Conservation (phyloP, 2,797 vertebrate species). For the Nyctalus aviator region DNA sequence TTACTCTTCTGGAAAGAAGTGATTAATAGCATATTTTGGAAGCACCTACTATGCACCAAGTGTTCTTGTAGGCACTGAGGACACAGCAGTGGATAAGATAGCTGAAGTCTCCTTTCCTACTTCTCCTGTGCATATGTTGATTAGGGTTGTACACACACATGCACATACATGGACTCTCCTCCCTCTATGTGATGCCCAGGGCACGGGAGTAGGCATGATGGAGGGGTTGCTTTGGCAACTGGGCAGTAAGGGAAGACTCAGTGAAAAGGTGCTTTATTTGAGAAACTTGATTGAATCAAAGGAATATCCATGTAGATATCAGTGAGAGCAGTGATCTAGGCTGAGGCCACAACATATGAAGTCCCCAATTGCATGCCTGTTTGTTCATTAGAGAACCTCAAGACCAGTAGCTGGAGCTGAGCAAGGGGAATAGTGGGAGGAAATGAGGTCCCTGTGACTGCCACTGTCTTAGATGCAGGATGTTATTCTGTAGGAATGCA, state of each 20-base stretch:
- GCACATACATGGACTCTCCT: accelerated
- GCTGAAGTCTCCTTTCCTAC: background rate
- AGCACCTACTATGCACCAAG: background rate
- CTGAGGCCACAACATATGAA: background rate
- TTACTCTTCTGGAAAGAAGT: background rate
- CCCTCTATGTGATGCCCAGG: background rate
- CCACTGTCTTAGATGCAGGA: background rate
- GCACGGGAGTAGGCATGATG: accelerated
- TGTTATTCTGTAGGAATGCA: background rate
- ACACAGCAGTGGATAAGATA: background rate
- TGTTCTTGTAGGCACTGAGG: background rate
- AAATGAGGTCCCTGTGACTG: background rate
- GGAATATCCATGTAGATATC: background rate
- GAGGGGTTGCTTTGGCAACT: background rate
- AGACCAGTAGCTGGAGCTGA: background rate
- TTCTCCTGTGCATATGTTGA: background rate
- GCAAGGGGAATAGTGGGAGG: background rate
- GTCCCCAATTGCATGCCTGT: too few relatives aligned
- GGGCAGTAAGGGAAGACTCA: background rate
- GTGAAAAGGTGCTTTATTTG: background rate
- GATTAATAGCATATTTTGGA: background rate
- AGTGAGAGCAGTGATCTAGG: background rate
- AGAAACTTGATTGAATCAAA: background rate
- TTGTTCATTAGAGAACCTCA: background rate
- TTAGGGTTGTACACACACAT: background rate